A percentile compares a stretch with the other conserved stretches of the same genome.
Evolutionary conservation across 2,113 vertebrate species (phyloP).

Genomic region (Phalacrocorax pelagicus): DNA sequence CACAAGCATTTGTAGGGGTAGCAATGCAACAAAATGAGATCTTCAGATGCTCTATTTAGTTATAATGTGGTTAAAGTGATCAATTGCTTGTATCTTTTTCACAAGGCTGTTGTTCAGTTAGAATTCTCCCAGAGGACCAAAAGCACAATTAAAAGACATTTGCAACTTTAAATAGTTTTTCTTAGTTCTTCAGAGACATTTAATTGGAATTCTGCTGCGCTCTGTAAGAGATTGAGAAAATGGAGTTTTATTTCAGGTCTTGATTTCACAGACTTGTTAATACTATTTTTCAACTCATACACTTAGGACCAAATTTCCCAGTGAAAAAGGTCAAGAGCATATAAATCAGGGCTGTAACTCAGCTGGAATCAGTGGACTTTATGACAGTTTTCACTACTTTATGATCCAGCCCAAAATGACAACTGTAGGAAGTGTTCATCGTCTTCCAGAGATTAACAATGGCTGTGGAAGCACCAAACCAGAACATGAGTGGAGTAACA

Average conservation of each 20-base stretch:
- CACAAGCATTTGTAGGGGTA: not conserved
- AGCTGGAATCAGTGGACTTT: not conserved
- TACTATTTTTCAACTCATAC: not conserved
- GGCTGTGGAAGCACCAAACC: not conserved
- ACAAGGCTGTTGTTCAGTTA: not conserved
- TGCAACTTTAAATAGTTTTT: not conserved
- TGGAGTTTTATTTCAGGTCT: not conserved
- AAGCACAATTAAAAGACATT: slow-evolving; percentile 30
- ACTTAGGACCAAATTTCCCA: not conserved
- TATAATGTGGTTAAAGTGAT: slow-evolving; percentile 33
- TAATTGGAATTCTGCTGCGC: not conserved
- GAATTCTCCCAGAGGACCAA: slow-evolving; percentile 11
- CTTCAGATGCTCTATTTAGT: slow-evolving; percentile 48
- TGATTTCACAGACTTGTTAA: not conserved
- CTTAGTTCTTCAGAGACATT: not conserved
- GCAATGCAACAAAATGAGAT: not conserved
- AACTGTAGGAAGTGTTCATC: not conserved
- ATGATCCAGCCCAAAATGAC: not conserved
- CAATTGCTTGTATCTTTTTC: slow-evolving; percentile 28
- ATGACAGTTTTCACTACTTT: not conserved
- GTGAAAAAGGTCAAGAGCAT: not conserved
- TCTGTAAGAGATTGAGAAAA: not conserved
- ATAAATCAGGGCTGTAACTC: not conserved
- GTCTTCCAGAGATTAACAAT: not conserved
- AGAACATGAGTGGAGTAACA: not conserved